phyloP scores from a whole-genome alignment of 2,888 invertebrate species.

The Mythimna albipuncta region DNA sequence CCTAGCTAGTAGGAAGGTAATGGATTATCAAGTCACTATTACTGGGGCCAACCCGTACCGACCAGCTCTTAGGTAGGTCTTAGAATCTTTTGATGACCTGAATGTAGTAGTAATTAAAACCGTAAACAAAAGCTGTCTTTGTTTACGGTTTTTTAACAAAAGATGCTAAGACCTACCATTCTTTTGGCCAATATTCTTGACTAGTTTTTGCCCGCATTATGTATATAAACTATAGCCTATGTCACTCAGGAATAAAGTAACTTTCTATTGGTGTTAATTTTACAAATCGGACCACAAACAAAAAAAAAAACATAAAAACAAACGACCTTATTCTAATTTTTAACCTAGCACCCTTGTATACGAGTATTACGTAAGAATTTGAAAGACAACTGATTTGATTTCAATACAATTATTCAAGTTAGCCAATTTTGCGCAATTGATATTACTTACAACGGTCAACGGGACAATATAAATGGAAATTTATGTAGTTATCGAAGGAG shows the following conservation, averaged over 20 bases:
- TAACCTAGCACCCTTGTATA: not conserved
- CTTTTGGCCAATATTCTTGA: not conserved
- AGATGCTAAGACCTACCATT: not conserved
- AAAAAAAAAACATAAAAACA: not conserved
- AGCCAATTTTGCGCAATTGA: not conserved
- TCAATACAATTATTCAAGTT: not conserved
- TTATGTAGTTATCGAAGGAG: too few species aligned
- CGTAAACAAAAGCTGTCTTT: not conserved
- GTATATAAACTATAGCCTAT: too few species aligned
- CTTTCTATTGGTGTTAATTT: too few species aligned
- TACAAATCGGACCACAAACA: too few species aligned
- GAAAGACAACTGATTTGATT: not conserved
- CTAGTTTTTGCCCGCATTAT: too few species aligned
- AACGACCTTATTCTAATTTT: not conserved
- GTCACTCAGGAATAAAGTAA: too few species aligned
- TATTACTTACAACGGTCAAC: not conserved
- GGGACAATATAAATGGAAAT: not conserved
- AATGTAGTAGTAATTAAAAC: too few species aligned
- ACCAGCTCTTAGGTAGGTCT: not conserved
- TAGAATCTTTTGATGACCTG: not conserved
- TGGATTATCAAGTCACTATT: slow-evolving; percentile 19
- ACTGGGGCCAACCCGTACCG: not conserved
- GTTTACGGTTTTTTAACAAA: not conserved
- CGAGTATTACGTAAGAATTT: not conserved
- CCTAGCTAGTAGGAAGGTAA: slow-evolving; percentile 10